Evolutionary conservation across 2,888 invertebrate species (phyloP).

Genomic region (Poecilobothrus nobilitatus): DNA sequence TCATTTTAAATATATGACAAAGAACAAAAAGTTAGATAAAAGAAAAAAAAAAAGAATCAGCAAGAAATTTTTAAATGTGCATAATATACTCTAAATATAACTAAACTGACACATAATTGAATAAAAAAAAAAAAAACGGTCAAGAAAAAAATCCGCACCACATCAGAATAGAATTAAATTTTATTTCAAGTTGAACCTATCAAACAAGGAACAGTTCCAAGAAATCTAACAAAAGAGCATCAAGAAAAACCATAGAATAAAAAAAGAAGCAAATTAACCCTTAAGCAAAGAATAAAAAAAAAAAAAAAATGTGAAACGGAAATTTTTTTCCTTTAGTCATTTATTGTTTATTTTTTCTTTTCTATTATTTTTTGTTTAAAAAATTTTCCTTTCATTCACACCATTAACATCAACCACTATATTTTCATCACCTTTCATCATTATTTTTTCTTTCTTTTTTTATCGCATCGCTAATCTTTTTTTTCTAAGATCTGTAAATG

Average conservation of each 20-base stretch:
- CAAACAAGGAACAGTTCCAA: no score
- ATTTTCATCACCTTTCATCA: background rate
- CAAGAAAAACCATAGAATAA: no score
- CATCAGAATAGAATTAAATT: background rate
- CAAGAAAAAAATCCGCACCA: background rate
- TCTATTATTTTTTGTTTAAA: no score
- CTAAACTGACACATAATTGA: background rate
- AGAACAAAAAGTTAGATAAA: no score
- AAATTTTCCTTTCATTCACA: conserved; percentile 1
- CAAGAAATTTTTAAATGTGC: no score
- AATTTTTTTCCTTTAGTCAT: no score
- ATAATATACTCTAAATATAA: background rate
- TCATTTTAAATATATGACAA: no score
- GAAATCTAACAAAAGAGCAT: no score
- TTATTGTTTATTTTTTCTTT: no score
- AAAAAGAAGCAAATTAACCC: background rate
- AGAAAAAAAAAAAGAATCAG: no score
- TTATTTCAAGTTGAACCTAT: background rate
- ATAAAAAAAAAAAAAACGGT: background rate
- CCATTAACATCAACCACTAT: background rate
- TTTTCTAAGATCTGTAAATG: background rate
- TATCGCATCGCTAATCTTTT: background rate
- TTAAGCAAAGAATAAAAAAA: background rate
- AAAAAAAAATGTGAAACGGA: background rate
- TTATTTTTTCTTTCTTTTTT: no score